Base-by-base conservation (phyloP, 2,113 vertebrate species). In the Entomyzon cyanotis region DNA sequence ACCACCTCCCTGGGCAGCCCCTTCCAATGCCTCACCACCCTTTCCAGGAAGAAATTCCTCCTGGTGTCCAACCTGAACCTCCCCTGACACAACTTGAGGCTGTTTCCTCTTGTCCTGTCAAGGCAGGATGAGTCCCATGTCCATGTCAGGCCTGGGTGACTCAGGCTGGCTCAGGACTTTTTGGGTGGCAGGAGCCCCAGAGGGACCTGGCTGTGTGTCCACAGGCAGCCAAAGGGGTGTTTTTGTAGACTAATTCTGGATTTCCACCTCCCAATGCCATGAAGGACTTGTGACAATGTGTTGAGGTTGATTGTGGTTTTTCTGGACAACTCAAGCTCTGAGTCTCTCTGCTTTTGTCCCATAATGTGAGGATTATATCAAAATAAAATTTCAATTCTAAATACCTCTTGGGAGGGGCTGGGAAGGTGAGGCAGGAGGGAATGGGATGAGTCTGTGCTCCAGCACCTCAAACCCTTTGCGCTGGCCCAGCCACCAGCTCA, bases 221-320 rank as follows among this genome's bases (percentile, higher is more conserved):
- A 2, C 7, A 18, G 35, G 58, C 62, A 60, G 56, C 5, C 0
- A 63, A 14, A 27, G 55, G 22, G 19, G 9, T 6, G 0, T 9
- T 46, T 59, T 11, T 17, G 19, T 7, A 65, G 27, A 7, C n/a
- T 39, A 4, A 11, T 35, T 39, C 50, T 35, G 33, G 20, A 59
- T 85, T 78, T 53, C 35, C 41, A 24, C 30, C 14, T 55, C 49
- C 37, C 39, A 0, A 18, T 60, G 41, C 42, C 60, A 25, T 5
- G 9, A 49, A 78, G 44, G 68, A 16, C 12, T 41, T 47, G 11
- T 0, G 3, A 5, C 9, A 2, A 1, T 31, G 33, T 12, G 5
- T 2, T 39, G 44, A 21, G 31, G 15, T 17, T 49, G 44, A 28
- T 16, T 44, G 58, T 39, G 37, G 33, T 64, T 83, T 41, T 62